Base-by-base conservation (phyloP, 2,888 invertebrate species). In the Eupithecia subfuscata region DNA sequence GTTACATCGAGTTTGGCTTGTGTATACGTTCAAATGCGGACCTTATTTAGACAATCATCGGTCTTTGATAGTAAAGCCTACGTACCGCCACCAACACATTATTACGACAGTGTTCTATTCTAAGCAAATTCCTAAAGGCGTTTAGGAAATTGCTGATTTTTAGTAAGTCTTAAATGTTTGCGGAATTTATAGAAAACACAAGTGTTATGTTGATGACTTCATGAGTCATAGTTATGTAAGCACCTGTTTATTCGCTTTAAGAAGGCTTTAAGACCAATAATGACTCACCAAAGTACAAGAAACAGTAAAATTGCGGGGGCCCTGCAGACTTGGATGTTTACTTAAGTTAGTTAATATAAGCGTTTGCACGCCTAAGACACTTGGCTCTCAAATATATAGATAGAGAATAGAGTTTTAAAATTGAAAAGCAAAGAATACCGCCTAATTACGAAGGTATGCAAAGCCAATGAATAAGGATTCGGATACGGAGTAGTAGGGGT, bases 101-200 rank as follows among this genome's bases (percentile, higher is more conserved):
- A 69, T 76, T 73, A 76, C 40, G 52, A 79, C 72, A 80, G 81
- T 79, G 78, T 79, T 82, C 83, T 81, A 80, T 79, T 80, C 73
- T 78, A 78, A 75, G 71, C 79, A 70, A 77, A 80, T 69, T 48
- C 40, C 16, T 75, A 64, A 70, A 65, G 43, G 70, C 76, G 70
- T 76, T 75, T 71, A 71, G 74, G 30, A 67, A 73, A 73, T 68
- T 71, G 40, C 34, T 65, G 56, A 70, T 56, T 40, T 0, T 45
- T n/a, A n/a, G n/a, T n/a, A n/a, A n/a, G n/a, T n/a, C n/a, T n/a
- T 5, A n/a, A 52, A 22, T 56, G 56, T 22, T 22, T 56, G 56
- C 22, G 56, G 56, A 56, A 56, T 4, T 11, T 56, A 22, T 56
- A 12, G 4, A 22, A 9, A 22, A 22, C 22, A 56, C 56, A 22